Conservation (phyloP, 2,888 invertebrate genomes). For the Resseliella maxima region DNA sequence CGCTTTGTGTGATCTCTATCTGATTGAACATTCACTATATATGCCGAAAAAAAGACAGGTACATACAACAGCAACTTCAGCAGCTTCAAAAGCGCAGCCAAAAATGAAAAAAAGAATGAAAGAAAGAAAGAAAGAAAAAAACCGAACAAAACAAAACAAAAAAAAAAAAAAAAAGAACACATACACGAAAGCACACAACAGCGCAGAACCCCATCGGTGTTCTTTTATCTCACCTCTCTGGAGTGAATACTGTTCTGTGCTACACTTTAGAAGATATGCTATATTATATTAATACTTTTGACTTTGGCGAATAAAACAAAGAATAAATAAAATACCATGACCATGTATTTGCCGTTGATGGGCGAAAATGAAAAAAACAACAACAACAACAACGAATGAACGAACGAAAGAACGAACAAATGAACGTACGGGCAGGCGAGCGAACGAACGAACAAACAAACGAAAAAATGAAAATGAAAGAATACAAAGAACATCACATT, state of each 20-base stretch:
- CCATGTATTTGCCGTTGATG: conserved; percentile 45
- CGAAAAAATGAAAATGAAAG: neutral
- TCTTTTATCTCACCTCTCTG: conserved; percentile 44
- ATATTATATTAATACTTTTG: conserved; percentile 48
- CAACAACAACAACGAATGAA: neutral
- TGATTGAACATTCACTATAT: conserved; percentile 27
- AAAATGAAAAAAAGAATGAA: neutral
- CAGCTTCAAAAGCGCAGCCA: conserved; percentile 26
- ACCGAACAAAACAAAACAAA: neutral
- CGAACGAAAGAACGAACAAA: neutral
- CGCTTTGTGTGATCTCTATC: conserved; percentile 22
- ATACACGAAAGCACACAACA: neutral
- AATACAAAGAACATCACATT: conserved; percentile 39
- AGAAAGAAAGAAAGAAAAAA: neutral
- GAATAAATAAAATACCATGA: conserved; percentile 18
- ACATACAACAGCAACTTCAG: conserved; percentile 47
- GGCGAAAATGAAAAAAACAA: neutral
- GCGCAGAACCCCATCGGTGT: conserved; percentile 29
- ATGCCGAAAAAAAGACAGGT: conserved; percentile 39
- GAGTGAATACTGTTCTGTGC: conserved; percentile 45
- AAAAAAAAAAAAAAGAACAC: neutral
- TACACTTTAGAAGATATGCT: conserved; percentile 44
- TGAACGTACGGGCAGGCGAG: neutral
- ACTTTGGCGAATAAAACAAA: conserved; percentile 37
- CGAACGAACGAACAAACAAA: neutral